Evolutionary conservation across 2,113 vertebrate species (phyloP).

Genomic region (Helogale parvula): DNA sequence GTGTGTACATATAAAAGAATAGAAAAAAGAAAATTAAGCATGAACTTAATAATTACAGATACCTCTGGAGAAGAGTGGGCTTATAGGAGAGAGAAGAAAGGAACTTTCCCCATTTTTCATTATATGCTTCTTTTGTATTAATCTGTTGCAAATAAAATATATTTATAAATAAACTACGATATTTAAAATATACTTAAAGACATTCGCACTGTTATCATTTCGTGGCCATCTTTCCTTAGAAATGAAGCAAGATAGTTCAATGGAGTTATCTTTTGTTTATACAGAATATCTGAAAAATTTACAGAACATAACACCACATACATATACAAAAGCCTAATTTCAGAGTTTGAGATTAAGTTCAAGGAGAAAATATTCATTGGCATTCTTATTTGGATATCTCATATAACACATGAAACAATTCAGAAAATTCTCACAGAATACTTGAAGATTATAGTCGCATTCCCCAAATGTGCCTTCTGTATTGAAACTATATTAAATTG

Average conservation of each 20-base stretch:
- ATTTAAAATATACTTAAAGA: neutral
- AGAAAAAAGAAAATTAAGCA: neutral
- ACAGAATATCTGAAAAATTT: neutral
- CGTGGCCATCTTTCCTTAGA: neutral
- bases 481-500: neutral
- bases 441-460: neutral
- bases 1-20: neutral
- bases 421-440: neutral
- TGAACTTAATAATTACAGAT: neutral
- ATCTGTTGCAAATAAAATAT: neutral
- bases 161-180: neutral
- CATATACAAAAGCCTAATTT: neutral
- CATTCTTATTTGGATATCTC: neutral
- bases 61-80: neutral
- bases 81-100: neutral
- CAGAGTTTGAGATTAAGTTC: conserved; percentile 7
- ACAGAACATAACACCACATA: neutral
- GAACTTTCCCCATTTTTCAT: neutral
- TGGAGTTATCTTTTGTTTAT: neutral
- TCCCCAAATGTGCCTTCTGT: neutral
- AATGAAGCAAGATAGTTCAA: neutral
- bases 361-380: neutral
- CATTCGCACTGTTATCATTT: neutral
- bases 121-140: neutral
- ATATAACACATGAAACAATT: neutral